Percentiles rank a stretch among this genome's conserved stretches.
These are phyloP conservation scores for Promerops cafer DNA, from an alignment of 2,113 vertebrate species.

Conservation along the genomic window DNA sequence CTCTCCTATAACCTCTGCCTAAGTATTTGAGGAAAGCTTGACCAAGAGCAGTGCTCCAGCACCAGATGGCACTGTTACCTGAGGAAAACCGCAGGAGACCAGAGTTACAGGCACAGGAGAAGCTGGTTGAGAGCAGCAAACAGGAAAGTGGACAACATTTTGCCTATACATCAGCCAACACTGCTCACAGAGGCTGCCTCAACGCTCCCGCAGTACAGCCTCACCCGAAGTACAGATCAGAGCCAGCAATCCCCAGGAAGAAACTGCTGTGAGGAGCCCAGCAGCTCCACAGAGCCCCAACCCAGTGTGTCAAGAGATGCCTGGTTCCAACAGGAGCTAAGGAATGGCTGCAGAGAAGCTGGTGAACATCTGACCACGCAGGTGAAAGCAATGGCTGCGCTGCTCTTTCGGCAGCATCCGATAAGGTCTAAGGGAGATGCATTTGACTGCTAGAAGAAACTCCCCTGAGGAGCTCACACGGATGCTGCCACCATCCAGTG, in stretches of 20 bases:
- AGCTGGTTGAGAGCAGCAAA: background rate
- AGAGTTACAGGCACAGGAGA: background rate
- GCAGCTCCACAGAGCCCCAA: background rate
- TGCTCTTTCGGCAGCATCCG: background rate
- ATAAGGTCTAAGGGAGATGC: background rate
- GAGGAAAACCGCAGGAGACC: background rate
- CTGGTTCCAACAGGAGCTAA: background rate
- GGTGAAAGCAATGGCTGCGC: background rate
- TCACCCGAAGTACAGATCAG: background rate
- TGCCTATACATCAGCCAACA: background rate
- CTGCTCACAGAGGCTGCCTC: background rate
- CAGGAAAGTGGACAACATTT: background rate
- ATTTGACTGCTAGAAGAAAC: background rate
- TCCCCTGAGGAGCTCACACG: background rate
- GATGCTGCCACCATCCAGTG: background rate
- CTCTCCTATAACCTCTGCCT: background rate
- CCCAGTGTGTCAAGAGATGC: background rate
- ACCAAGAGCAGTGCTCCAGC: background rate
- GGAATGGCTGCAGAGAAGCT: background rate
- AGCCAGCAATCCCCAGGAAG: background rate
- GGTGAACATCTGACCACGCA: background rate
- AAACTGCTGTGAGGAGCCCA: background rate
- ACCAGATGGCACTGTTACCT: constrained; percentile 62
- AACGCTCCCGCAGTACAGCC: accelerated
- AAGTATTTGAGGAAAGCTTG: background rate